Conservation (phyloP, 1,140 invertebrate genomes). For the Vollenhovia emeryi region DNA sequence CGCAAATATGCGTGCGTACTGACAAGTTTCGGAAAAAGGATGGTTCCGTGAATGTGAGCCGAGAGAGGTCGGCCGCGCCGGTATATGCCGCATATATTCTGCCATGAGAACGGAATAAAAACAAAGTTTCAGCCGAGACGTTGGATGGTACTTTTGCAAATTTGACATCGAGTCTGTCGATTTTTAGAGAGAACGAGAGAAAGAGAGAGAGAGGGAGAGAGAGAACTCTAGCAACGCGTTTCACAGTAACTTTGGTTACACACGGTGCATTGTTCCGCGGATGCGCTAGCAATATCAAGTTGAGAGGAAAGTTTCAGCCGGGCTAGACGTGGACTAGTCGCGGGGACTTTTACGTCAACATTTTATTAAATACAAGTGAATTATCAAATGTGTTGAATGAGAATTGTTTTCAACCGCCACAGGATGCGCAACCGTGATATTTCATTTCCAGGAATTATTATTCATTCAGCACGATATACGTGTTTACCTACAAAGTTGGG, state of each 20-base stretch:
- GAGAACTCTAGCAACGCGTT: conserved; percentile 8
- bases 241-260: conserved; percentile 44
- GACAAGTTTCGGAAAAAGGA: conserved; percentile 65
- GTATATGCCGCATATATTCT: conserved; percentile 34
- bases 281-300: conserved; percentile 4
- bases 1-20: conserved; percentile 67
- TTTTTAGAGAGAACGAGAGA: conserved; percentile 1
- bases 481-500: conserved; percentile 25
- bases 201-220: background rate
- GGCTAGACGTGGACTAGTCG: background rate
- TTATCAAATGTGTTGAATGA: conserved; percentile 42
- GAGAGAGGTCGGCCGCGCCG: background rate
- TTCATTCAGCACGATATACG: conserved; percentile 15
- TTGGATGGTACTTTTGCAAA: conserved; percentile 47
- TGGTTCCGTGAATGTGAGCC: conserved; percentile 26
- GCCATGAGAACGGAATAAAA: conserved; percentile 46
- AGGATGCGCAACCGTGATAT: conserved; percentile 18
- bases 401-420: conserved; percentile 39
- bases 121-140: conserved; percentile 43
- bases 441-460: conserved; percentile 40
- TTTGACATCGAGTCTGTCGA: conserved; percentile 48
- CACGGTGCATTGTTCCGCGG: conserved; percentile 12
- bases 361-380: conserved; percentile 52
- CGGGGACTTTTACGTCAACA: conserved; percentile 30
- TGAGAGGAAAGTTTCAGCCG: conserved; percentile 30